Base-by-base conservation (phyloP, 2,888 invertebrate species). In the Caenorhabditis sp. region DNA sequence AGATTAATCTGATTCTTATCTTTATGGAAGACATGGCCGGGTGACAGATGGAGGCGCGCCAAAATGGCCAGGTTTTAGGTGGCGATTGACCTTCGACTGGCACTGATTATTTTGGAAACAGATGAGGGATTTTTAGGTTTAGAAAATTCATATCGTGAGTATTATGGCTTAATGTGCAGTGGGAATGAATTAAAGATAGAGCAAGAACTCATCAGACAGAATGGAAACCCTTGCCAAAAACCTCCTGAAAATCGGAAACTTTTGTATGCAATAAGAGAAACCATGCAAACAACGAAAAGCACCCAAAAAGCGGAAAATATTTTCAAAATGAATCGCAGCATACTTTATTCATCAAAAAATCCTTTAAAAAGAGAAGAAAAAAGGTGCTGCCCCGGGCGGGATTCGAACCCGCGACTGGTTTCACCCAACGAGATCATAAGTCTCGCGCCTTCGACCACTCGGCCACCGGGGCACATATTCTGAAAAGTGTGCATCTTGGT, bases 391-490 rank as follows among this genome's bases (percentile, higher is more conserved):
- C 80, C 64, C 80, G 72, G 73, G 59, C 80, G 73, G 80, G 79
- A 79, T 64, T 79, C 79, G 79, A 79, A 79, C 79, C 79, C 79
- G 79, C 79, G 79, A 72, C 28, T 72, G 79, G 79, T 70, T 19
- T 63, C 10, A 26, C 54, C 79, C 70, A 79, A 72, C 70, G 79
- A 79, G 79, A 72, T 35, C 79, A 72, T 79, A 79, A 72, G 79
- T 72, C 79, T 56, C 79, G 70, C 79, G 79, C 79, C 79, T 79
- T 79, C 54, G 79, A 77, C 77, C 77, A 49, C 77, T 77, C 77
- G 77, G 77, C 77, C 77, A 77, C 70, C 77, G 77, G 69, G 77
- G 69, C 77, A 51, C 28, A 54, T 31, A 77, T 16, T 69, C 77
- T 70, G 77, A 69, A 77, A 44, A 69, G 38, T 69, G 41, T 41